Evolutionary conservation across 2,113 vertebrate genomes (phyloP).

Genomic region (Corynorhinus townsendii): DNA sequence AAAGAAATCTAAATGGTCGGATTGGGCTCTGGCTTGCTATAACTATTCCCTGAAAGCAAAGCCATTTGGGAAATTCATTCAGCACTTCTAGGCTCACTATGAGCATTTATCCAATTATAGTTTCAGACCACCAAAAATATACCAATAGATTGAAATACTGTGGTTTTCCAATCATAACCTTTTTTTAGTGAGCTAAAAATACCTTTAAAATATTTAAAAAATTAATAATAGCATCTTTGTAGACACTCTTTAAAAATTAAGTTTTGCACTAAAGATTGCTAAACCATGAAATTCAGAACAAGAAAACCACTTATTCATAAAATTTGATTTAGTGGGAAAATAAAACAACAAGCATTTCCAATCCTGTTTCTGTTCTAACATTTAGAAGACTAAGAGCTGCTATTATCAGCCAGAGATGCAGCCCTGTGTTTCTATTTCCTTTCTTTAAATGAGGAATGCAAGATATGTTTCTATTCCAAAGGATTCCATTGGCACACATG

Average conservation of each 20-base stretch:
- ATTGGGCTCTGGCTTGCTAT: background rate
- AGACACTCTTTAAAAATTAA: background rate
- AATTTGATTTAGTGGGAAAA: background rate
- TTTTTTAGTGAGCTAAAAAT: background rate
- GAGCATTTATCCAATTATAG: background rate
- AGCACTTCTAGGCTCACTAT: background rate
- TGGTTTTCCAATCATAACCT: background rate
- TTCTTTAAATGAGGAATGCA: background rate
- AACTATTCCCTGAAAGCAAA: background rate
- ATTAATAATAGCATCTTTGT: background rate
- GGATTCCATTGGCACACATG: background rate
- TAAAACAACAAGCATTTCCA: background rate
- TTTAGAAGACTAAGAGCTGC: fast-evolving
- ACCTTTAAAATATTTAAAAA: background rate
- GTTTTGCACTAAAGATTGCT: background rate
- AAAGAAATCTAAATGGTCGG: background rate
- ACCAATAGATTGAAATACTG: background rate
- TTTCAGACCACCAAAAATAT: background rate
- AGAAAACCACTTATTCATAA: background rate
- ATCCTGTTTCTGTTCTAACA: background rate
- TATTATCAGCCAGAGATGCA: fast-evolving
- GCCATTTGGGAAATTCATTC: background rate
- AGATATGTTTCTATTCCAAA: background rate
- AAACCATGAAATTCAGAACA: background rate
- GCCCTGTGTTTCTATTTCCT: fast-evolving